Conservation (phyloP, 2,888 invertebrate genomes). For the Synanthedon tipuliformis region DNA sequence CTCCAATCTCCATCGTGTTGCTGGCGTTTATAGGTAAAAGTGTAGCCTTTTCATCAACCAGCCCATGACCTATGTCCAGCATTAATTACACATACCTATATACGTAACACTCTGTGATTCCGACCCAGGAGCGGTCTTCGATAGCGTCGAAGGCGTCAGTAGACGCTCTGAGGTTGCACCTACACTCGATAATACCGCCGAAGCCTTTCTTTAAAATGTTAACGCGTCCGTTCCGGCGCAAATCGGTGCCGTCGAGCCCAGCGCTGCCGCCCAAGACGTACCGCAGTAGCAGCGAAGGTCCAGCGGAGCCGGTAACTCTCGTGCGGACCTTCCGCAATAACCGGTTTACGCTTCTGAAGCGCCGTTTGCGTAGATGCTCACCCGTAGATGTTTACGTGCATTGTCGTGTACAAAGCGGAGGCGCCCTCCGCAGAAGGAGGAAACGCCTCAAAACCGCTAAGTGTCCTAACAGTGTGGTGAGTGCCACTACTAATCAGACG, state of each 20-base stretch:
- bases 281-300: conserved; percentile 64
- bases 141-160: conserved; percentile 63
- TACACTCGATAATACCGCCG: conserved; percentile 68
- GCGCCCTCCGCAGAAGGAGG: conserved; percentile 34
- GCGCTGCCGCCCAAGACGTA: conserved; percentile 69
- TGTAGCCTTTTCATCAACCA: too few relatives aligned
- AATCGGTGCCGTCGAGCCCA: conserved; percentile 75
- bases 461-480: conserved; percentile 65
- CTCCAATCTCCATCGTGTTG: too few relatives aligned
- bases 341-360: conserved; percentile 42
- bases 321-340: conserved; percentile 38
- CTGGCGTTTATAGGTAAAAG: too few relatives aligned
- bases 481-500: conserved; percentile 39
- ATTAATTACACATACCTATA: too few relatives aligned
- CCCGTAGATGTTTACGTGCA: conserved; percentile 61
- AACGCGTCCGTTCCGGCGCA: conserved; percentile 76
- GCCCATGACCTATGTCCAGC: too few relatives aligned
- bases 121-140: conserved; percentile 62
- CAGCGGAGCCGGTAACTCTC: conserved; percentile 55
- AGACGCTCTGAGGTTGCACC: conserved; percentile 64
- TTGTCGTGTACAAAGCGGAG: conserved; percentile 45
- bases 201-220: conserved; percentile 74
- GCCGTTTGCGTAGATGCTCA: conserved; percentile 53
- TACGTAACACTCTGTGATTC: not conserved
- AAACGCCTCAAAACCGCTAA: conserved; percentile 23